Conservation (phyloP, 2,888 invertebrate genomes). For the Drosophila infuscata region DNA sequence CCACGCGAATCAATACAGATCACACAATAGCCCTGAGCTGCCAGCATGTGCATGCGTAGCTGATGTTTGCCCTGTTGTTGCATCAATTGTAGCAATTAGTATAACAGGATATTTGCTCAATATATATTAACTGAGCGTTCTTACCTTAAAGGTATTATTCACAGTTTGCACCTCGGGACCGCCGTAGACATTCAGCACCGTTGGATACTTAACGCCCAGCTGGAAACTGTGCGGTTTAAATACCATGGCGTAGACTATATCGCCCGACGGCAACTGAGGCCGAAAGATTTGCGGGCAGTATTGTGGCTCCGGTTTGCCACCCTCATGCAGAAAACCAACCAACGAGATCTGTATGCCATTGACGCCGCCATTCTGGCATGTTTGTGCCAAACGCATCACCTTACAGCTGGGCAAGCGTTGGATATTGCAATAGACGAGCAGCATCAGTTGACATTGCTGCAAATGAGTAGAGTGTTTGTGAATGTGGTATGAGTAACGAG, state of each 20-base stretch:
- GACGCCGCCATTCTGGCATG: constrained; percentile 88
- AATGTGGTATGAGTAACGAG: neutral
- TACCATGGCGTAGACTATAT: constrained; percentile 93
- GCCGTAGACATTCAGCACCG: constrained; percentile 98
- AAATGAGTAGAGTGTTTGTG: constrained; percentile 47
- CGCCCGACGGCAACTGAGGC: constrained; percentile 89
- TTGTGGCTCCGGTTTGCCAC: constrained; percentile 87
- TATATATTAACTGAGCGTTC: neutral
- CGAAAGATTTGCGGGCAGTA: constrained; percentile 91
- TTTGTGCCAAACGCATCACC: constrained; percentile 90
- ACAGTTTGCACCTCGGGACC: constrained; percentile 99
- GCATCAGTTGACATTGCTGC: constrained; percentile 92
- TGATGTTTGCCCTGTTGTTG: constrained; percentile 92
- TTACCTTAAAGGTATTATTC: constrained; percentile 96
- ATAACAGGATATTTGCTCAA: neutral
- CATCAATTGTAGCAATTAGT: neutral
- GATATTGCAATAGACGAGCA: constrained; percentile 94
- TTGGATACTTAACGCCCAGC: constrained; percentile 90
- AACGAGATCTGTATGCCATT: constrained; percentile 89
- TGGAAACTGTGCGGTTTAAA: constrained; percentile 92
- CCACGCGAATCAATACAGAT: constrained; percentile 98
- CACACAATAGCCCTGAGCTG: constrained; percentile 98
- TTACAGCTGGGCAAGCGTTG: constrained; percentile 92
- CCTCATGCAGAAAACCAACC: constrained; percentile 90
- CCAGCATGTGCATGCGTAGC: constrained; percentile 96